Percentiles rank a stretch among this genome's conserved stretches.
These are phyloP conservation scores for Danio kyathit DNA, from an alignment of 2,797 vertebrate species.

Conservation along the genomic window DNA sequence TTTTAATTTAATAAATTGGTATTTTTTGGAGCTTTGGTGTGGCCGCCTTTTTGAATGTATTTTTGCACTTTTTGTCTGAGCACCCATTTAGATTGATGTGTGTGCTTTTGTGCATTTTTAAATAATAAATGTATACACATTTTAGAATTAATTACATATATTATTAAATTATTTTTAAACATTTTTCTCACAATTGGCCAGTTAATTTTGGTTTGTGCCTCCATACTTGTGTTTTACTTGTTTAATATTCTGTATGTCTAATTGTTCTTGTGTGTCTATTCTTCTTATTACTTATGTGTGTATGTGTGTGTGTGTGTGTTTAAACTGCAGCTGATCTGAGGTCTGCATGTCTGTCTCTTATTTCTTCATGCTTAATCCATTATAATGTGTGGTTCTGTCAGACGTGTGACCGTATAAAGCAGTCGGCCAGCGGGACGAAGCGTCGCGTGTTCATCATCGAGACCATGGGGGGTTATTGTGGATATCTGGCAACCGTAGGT, in stretches of 20 bases:
- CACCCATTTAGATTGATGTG: too few relatives aligned
- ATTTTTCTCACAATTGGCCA: background rate
- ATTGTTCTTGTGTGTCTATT: background rate
- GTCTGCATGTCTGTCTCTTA: background rate
- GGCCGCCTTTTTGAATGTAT: too few relatives aligned
- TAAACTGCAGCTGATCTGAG: background rate
- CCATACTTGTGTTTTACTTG: background rate
- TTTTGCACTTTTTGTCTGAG: too few relatives aligned
- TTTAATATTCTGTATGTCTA: background rate
- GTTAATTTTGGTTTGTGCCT: conserved; percentile 25
- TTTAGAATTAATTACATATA: background rate
- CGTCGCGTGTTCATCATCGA: conserved; percentile 94
- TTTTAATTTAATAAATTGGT: too few relatives aligned
- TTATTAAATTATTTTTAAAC: too few relatives aligned
- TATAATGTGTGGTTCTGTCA: conserved; percentile 61
- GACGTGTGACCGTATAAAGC: conserved; percentile 95
- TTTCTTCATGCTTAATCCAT: conserved; percentile 5
- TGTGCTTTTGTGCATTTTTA: too few relatives aligned
- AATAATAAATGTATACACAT: background rate
- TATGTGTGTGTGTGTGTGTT: background rate
- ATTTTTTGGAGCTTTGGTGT: too few relatives aligned
- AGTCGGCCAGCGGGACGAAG: conserved; percentile 92
- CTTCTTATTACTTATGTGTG: background rate
- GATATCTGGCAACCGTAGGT: conserved; percentile 92
- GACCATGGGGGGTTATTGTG: conserved; percentile 93